Percentiles rank a stretch among this genome's conserved stretches.
Conservation (phyloP, 2,888 invertebrate genomes). For the Synanthedon vespiformis region DNA sequence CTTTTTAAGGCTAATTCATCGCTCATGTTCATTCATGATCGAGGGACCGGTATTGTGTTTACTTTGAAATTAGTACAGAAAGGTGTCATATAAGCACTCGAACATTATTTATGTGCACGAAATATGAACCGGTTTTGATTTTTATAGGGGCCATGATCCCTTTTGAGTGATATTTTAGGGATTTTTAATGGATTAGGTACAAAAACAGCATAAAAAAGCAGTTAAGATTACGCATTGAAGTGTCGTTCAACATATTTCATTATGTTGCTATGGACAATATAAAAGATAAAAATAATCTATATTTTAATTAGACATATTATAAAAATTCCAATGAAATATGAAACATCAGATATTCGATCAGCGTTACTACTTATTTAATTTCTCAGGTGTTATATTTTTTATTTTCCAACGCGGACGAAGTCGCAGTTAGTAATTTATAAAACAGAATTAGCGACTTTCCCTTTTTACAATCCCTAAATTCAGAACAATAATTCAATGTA, state of each 20-base stretch:
- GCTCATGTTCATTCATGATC: conserved; percentile 60
- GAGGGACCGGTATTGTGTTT: conserved; percentile 50
- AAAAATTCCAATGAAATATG: neutral
- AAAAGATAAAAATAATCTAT: neutral
- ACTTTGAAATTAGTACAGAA: conserved; percentile 59
- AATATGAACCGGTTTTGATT: conserved; percentile 46
- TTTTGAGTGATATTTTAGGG: conserved; percentile 32
- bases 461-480: too few relatives aligned
- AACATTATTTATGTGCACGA: conserved; percentile 48
- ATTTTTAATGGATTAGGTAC: conserved; percentile 16
- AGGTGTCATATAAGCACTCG: conserved; percentile 57
- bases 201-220: neutral
- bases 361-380: too few relatives aligned
- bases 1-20: conserved; percentile 26
- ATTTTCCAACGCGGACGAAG: too few relatives aligned
- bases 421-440: too few relatives aligned
- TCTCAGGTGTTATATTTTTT: too few relatives aligned
- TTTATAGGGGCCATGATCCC: conserved; percentile 36
- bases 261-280: neutral
- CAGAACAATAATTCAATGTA: too few relatives aligned
- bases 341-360: too few relatives aligned
- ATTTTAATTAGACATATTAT: neutral
- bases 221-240: neutral
- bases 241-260: neutral
- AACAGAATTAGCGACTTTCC: too few relatives aligned